Evolutionary conservation across 2,797 vertebrate species (phyloP), one percentile per base, ranked within the genome.

Genomic region (Malurus splendens): DNA sequence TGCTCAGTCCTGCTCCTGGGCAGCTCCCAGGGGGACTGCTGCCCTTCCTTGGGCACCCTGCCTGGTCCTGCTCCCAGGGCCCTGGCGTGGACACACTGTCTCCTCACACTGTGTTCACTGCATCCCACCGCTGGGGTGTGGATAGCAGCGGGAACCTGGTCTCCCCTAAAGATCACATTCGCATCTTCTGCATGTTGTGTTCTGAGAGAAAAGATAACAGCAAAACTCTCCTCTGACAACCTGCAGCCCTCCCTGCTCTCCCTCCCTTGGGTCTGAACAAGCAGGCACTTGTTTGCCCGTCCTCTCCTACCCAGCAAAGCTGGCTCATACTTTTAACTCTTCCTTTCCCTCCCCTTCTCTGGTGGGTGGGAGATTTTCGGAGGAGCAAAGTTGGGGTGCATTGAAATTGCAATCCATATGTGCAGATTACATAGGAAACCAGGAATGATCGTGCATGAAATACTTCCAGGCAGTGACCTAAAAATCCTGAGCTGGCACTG

Each of bases 271-370:
- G 3, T 33, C 57, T 74, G 76, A 94, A 95, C 93, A 94, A 93
- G 91, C 18, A 66, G 48, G 32, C 61, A 3, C 85, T 90, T 94
- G 93, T 95, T 91, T 70, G 61, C 33, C 20, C 54, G 67, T 42
- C 65, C 32, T 82, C 38, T 50, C 44, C 67, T 75, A 22, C 70
- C 39, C 47, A 57, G 75, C 50, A 73, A 64, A 62, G 50, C 74
- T 70, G 62, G 7, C 42, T 70, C 33, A 25, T 1, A 1, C 1
- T 0, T 95, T 95, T 93, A 91, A 95, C 90, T 47, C 80, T 64
- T 90, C 47, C 52, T 39, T 77, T 52, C 22, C 82, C 19, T 33
- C 48, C 23, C 30, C 18, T 44, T 32, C n/a, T 28, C 7, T 17
- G 9, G 17, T 5, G 3, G 8, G 39, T 41, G 36, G 50, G 39